phyloP scores from a whole-genome alignment of 2,797 vertebrate species.

The Oceanodroma leucorhoa region DNA sequence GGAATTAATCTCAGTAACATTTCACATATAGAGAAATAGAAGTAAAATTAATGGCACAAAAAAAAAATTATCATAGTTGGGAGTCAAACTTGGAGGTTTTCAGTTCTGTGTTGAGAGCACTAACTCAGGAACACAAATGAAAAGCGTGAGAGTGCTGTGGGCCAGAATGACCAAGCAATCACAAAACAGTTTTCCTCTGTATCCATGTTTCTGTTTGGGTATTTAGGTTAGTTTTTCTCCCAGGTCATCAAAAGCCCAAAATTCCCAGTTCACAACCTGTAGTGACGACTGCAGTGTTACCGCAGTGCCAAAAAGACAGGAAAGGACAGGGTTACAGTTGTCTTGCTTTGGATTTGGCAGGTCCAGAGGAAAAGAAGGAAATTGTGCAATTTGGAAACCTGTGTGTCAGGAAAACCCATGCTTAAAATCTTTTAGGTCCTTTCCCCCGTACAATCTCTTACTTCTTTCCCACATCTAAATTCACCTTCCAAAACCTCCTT shows the following conservation, averaged over 20 bases:
- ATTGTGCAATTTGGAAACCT: background rate
- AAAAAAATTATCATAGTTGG: background rate
- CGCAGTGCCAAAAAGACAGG: background rate
- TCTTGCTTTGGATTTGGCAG: background rate
- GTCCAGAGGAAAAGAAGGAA: background rate
- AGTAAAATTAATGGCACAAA: background rate
- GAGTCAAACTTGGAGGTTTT: background rate
- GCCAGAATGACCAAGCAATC: background rate
- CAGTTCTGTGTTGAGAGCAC: background rate
- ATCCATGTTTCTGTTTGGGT: background rate
- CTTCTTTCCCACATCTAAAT: background rate
- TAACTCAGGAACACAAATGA: background rate
- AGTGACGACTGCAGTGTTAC: background rate
- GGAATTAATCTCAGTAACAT: background rate
- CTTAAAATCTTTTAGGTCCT: background rate
- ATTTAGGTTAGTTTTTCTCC: background rate
- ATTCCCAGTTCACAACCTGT: background rate
- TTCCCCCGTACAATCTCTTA: background rate
- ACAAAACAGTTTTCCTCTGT: background rate
- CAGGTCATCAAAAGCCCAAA: rapidly evolving
- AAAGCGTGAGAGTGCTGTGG: background rate
- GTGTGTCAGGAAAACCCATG: background rate
- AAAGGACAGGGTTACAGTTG: background rate
- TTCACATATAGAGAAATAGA: background rate
- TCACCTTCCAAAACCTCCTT: background rate